Evolutionary conservation across 2,113 vertebrate genomes (phyloP), one percentile per base, ranked within the genome.

Genomic region (Pseudopipra pipra): DNA sequence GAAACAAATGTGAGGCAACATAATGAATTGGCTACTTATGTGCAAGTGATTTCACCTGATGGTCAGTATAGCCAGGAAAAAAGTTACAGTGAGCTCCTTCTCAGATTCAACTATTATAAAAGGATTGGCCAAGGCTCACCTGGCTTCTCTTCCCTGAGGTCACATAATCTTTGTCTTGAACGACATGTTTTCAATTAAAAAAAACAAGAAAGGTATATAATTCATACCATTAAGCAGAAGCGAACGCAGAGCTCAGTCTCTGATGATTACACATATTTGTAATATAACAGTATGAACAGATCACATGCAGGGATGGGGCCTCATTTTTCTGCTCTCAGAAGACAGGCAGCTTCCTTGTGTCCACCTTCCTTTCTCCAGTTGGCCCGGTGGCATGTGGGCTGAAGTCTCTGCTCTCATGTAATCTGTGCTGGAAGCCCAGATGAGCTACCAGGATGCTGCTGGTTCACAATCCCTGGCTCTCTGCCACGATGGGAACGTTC

Each of bases 401-500:
- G 71, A 44, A 75, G n/a, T 17, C 80, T 89, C 87, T 6, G 30
- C 80, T 89, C 73, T 73, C 5, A 41, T 59, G 62, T 71, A 22
- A 85, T 61, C 94, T 76, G 91, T 2, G 33, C 76, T 83, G 91
- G 88, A 91, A 95, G 51, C 62, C 79, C 73, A 63, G 49, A 51
- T 15, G 43, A 90, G 87, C 74, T 68, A 89, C 88, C 95, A 95
- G 89, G 93, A 90, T 90, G 90, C 75, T 90, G 91, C 67, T 11
- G 33, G 87, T 89, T 94, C 93, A 91, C 93, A 90, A 17, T 74
- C 72, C 71, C 61, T 96, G 96, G 94, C 90, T 85, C 82, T 93
- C 62, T 85, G 94, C 97, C 96, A 96, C 2, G 14, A 54, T 8
- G 30, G 90, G 94, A 95, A 96, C 25, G 8, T 96, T 95, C 94